Conservation (phyloP, 2,797 vertebrate genomes). For the Eidolon dupreanum region DNA sequence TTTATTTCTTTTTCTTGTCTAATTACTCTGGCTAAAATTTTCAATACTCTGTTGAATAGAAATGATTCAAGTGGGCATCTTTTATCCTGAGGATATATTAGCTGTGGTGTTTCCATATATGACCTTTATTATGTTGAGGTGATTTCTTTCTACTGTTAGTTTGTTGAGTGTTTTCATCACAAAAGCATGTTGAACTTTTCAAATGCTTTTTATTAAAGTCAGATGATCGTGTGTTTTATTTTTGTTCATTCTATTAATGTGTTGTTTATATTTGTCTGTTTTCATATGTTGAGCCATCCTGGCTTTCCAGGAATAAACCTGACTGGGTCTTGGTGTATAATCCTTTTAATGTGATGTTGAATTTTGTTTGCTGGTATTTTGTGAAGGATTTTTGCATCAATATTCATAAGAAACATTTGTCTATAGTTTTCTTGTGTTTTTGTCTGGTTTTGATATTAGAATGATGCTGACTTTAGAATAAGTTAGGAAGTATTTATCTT, state of each 20-base stretch:
- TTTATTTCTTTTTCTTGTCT: background rate
- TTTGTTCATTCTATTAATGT: background rate
- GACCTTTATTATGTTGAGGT: background rate
- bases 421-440: background rate
- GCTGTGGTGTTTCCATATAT: background rate
- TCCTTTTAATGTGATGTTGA: background rate
- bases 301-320: background rate
- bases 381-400: background rate
- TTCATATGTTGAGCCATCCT: background rate
- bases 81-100: background rate
- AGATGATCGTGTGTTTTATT: background rate
- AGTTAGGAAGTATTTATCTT: background rate
- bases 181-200: background rate
- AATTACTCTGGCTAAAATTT: background rate
- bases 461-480: background rate
- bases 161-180: background rate
- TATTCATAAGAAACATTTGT: background rate
- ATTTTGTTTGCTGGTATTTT: background rate
- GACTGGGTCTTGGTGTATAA: background rate
- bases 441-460: background rate
- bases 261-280: background rate
- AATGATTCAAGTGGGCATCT: background rate
- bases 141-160: background rate
- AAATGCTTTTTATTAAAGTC: background rate
- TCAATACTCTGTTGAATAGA: background rate